Evolutionary conservation across 1,140 invertebrate genomes (phyloP), one percentile per base, ranked within the genome.

Genomic region (Caenorhabditis tropicalis): DNA sequence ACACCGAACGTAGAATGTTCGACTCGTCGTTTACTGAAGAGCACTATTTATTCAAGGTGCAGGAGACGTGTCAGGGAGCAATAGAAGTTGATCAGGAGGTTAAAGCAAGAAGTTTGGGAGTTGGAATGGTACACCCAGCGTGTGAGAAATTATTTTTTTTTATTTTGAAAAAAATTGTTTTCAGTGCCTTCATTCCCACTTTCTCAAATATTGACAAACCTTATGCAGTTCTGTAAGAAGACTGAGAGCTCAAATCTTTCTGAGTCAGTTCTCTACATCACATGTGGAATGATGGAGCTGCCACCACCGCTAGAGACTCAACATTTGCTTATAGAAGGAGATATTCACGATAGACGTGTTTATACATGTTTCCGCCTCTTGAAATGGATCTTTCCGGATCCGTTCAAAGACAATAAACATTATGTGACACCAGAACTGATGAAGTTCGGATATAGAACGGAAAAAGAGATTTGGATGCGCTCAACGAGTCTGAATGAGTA

Each of bases 281-380:
- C 65, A 3, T 74, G 65, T n/a, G 65, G 65, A 24, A 74, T 74
- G 36, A 74, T 74, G 65, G n/a, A 27, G 10, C 19, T 74, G 10
- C 65, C 65, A 3, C 12, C 3, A 12, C 65, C 65, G 1, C 12
- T 19, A 24, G 12, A 10, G 43, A 24, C 31, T 4, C 3, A 33
- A 6, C 31, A 31, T 29, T 9, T 10, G 31, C 0, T 0, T 5
- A 29, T 19, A 36, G 16, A 65, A 7, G 29, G 58, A 12, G n/a
- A 74, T 19, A 43, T 43, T 1, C 1, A 0, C n/a, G 65, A 74
- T 3, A 7, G 24, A 1, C 53, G 53, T 27, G 9, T 3, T 27
- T 27, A n/a, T 16, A 27, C 33, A 24, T 24, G 29, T 10, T 74
- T 74, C 65, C 65, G 36, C 1, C 65, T 74, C 2, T 29, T 74